Conservation (phyloP, 2,113 vertebrate species). For the Percina caprodes region DNA sequence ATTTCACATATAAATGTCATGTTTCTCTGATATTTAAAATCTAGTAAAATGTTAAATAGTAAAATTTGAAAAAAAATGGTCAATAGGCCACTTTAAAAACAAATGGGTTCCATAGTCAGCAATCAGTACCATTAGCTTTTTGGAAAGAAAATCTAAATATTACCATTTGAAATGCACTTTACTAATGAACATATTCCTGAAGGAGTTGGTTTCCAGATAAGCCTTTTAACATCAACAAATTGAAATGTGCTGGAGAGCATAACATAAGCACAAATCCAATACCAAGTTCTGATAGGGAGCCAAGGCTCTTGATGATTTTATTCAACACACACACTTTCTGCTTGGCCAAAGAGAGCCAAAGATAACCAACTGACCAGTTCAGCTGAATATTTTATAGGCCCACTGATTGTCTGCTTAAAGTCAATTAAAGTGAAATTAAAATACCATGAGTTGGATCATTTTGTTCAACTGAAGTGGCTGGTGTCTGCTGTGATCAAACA, state of each 20-base stretch:
- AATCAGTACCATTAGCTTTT: not conserved
- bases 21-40: not conserved
- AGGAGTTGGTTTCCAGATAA: not conserved
- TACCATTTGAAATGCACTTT: not conserved
- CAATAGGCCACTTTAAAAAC: not conserved
- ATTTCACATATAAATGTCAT: not conserved
- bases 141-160: not conserved
- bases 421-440: constrained; percentile 37
- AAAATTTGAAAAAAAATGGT: not conserved
- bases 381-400: constrained; percentile 25
- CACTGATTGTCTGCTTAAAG: constrained; percentile 29
- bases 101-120: not conserved
- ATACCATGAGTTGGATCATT: not conserved
- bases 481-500: not conserved
- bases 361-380: not conserved
- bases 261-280: constrained; percentile 23
- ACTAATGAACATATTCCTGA: not conserved
- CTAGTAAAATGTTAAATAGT: not conserved
- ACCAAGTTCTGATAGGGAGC: not conserved
- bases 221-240: not conserved
- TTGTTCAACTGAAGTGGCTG: not conserved
- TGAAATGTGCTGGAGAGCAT: not conserved
- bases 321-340: not conserved
- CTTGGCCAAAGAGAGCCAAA: not conserved
- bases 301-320: not conserved